Percentiles rank a stretch among this genome's conserved stretches.
phyloP scores from a whole-genome alignment of 2,888 invertebrate species.

The Epinotia bilunana region DNA sequence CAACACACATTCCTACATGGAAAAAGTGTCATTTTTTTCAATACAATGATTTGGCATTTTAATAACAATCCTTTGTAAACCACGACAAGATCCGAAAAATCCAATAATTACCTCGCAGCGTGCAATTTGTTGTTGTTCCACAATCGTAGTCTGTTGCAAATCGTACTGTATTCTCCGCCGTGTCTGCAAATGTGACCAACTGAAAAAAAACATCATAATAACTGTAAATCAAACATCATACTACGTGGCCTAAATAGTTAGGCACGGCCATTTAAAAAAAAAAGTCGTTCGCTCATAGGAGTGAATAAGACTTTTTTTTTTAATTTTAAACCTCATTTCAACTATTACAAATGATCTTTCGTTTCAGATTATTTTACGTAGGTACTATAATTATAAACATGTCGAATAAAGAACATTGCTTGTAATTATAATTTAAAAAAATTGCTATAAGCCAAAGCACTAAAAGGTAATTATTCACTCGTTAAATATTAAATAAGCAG shows the following conservation, averaged over 20 bases:
- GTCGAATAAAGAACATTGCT: background rate
- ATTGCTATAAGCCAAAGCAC: background rate
- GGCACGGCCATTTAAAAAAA: too few species aligned
- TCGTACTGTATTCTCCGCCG: slow-evolving; percentile 68
- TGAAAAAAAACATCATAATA: slow-evolving; percentile 57
- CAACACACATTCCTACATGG: too few species aligned
- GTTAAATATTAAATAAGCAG: background rate
- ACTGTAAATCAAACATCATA: background rate
- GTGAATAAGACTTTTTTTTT: background rate
- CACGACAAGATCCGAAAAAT: background rate
- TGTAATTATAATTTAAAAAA: background rate
- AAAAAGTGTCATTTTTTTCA: too few species aligned
- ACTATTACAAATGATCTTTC: too few species aligned
- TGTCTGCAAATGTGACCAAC: slow-evolving; percentile 77
- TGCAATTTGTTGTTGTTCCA: slow-evolving; percentile 71
- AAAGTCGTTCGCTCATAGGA: too few species aligned
- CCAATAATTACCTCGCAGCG: slow-evolving; percentile 67
- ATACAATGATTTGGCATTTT: background rate
- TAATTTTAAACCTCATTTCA: background rate
- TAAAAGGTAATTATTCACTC: background rate
- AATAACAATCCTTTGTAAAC: background rate
- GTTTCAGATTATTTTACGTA: too few species aligned
- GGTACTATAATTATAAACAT: too few species aligned
- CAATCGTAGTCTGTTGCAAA: slow-evolving; percentile 77
- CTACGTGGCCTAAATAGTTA: background rate